These are phyloP conservation scores for Coleophora deauratella DNA, from an alignment of 2,888 invertebrate species.

Conservation along the genomic window DNA sequence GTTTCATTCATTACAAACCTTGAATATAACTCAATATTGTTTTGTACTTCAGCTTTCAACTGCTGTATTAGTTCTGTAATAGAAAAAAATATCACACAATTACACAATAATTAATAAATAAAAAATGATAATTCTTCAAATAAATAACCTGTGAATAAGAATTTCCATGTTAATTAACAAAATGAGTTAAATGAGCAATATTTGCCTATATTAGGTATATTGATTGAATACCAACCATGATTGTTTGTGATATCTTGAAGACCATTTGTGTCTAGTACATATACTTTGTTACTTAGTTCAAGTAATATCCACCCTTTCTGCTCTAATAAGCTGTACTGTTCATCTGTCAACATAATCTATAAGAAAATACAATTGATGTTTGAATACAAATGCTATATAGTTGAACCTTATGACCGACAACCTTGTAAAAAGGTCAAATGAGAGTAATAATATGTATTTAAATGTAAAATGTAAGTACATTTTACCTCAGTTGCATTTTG, in stretches of 20 bases:
- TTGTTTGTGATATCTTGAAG: constrained; percentile 57
- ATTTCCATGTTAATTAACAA: too few species aligned
- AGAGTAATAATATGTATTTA: too few species aligned
- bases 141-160: too few species aligned
- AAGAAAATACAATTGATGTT: constrained; percentile 7
- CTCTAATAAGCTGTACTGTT: constrained; percentile 51
- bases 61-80: constrained; percentile 46
- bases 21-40: constrained; percentile 5
- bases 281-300: constrained; percentile 49
- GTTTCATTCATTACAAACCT: too few species aligned
- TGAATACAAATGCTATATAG: too few species aligned
- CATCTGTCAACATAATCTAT: constrained; percentile 55
- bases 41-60: constrained; percentile 33
- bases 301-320: constrained; percentile 61
- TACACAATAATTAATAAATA: not conserved
- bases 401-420: too few species aligned
- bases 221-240: constrained; percentile 34
- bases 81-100: not conserved
- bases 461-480: too few species aligned
- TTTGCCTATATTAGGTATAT: too few species aligned
- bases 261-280: constrained; percentile 48
- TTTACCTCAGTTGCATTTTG: constrained; percentile 50
- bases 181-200: too few species aligned
- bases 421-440: too few species aligned
- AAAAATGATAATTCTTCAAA: not conserved